These are phyloP conservation scores for Oncorhynchus tshawytscha DNA, from an alignment of 2,113 vertebrate species.

Conservation along the genomic window DNA sequence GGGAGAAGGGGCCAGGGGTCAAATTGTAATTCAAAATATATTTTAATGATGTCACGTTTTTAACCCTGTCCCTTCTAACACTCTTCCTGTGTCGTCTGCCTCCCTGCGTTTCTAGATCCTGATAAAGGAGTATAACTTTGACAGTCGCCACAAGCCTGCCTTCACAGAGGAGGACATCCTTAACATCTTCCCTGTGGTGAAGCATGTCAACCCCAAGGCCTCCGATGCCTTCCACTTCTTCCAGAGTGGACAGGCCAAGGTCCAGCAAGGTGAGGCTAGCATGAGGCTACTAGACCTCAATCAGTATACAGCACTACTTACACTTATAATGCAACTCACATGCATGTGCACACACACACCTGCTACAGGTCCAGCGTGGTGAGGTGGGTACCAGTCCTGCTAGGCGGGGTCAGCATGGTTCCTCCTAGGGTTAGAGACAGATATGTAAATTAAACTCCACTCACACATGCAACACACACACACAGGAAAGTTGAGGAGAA, in stretches of 20 bases:
- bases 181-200: constrained; percentile 94
- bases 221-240: constrained; percentile 86
- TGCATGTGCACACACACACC: not conserved
- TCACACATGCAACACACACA: not conserved
- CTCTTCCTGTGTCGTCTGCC: not conserved
- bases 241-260: constrained; percentile 85
- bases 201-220: constrained; percentile 84
- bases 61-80: not conserved
- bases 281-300: constrained; percentile 47
- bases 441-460: not conserved
- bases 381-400: constrained; percentile 13
- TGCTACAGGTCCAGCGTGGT: constrained; percentile 96
- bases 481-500: not conserved
- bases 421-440: not conserved
- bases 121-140: constrained; percentile 89
- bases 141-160: constrained; percentile 81
- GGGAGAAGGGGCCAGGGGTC: no score
- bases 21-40: not conserved
- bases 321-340: not conserved
- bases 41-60: not conserved
- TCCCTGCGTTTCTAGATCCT: constrained; percentile 72
- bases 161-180: constrained; percentile 91
- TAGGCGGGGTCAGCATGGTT: no score
- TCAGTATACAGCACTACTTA: not conserved
- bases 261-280: constrained; percentile 82